A percentile compares a stretch with the other conserved stretches of the same genome.
These are phyloP conservation scores for Erethizon dorsatum DNA, from an alignment of 2,797 vertebrate species.

Conservation along the genomic window DNA sequence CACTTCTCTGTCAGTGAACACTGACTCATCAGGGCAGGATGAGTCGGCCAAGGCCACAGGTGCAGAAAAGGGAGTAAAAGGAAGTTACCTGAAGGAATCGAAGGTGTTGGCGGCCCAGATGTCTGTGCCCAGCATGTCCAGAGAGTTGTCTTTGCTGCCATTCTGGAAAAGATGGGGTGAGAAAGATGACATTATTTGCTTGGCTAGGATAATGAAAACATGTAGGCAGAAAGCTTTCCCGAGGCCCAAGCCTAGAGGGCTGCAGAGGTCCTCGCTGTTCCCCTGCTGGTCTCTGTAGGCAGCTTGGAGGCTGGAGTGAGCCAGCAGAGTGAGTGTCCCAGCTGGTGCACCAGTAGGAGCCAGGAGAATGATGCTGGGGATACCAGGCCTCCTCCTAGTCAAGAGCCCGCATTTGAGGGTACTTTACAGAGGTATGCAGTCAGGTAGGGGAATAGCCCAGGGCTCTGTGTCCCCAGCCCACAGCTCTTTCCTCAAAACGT, in stretches of 20 bases:
- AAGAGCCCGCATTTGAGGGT: rapidly evolving
- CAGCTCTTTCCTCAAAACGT: neutral
- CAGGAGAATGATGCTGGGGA: neutral
- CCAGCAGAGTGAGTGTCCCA: neutral
- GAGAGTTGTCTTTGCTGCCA: conserved; percentile 94
- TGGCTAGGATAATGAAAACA: neutral
- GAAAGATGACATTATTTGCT: conserved; percentile 45
- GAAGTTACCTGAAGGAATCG: conserved; percentile 94
- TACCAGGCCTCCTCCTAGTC: too few species aligned
- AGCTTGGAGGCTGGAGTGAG: neutral
- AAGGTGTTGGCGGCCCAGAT: conserved; percentile 99
- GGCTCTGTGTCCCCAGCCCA: neutral
- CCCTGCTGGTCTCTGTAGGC: neutral
- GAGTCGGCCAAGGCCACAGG: rapidly evolving
- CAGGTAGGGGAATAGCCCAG: neutral
- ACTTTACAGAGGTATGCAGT: neutral
- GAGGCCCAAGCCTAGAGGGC: neutral
- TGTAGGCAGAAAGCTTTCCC: neutral
- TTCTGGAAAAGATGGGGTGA: conserved; percentile 90
- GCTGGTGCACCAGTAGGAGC: too few species aligned
- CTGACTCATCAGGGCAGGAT: neutral
- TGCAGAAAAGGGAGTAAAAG: neutral
- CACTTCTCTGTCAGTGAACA: neutral
- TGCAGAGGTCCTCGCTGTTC: neutral
- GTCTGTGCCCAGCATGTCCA: conserved; percentile 98